These are phyloP conservation scores for Diachasmimorpha longicaudata DNA, from an alignment of 1,140 invertebrate species.

Conservation along the genomic window DNA sequence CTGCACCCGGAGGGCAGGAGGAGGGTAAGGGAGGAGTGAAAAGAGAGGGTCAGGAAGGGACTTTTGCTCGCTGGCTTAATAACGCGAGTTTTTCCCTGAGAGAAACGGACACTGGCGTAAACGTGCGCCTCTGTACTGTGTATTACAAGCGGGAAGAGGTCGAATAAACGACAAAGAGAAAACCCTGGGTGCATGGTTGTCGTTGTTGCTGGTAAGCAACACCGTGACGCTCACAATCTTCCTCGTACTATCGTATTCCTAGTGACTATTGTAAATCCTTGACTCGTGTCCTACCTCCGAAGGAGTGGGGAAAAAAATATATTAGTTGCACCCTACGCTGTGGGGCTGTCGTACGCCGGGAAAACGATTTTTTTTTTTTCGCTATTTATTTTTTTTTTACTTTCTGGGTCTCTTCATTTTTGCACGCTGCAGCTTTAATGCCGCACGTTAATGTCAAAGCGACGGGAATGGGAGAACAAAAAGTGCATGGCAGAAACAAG, in stretches of 20 bases:
- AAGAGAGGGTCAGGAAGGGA: neutral
- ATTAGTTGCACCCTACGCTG: neutral
- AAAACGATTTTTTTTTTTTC: neutral
- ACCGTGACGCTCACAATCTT: neutral
- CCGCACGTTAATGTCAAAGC: neutral
- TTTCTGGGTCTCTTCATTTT: neutral
- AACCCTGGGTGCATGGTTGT: neutral
- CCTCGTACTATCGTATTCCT: neutral
- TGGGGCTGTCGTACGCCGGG: neutral
- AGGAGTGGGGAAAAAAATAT: neutral
- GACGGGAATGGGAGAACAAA: neutral
- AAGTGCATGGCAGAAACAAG: neutral
- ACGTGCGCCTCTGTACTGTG: neutral
- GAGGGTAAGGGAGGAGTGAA: neutral
- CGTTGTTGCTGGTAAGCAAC: neutral
- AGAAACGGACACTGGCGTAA: neutral
- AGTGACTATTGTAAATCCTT: neutral
- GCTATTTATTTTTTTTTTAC: neutral
- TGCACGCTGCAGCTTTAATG: conserved; percentile 1
- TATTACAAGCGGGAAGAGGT: neutral
- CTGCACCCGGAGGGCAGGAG: neutral
- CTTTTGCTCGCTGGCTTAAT: neutral
- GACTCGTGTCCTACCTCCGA: neutral
- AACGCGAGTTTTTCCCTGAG: neutral
- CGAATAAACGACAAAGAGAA: neutral